Conservation (phyloP, 2,797 vertebrate genomes). For the Lophius americanus region DNA sequence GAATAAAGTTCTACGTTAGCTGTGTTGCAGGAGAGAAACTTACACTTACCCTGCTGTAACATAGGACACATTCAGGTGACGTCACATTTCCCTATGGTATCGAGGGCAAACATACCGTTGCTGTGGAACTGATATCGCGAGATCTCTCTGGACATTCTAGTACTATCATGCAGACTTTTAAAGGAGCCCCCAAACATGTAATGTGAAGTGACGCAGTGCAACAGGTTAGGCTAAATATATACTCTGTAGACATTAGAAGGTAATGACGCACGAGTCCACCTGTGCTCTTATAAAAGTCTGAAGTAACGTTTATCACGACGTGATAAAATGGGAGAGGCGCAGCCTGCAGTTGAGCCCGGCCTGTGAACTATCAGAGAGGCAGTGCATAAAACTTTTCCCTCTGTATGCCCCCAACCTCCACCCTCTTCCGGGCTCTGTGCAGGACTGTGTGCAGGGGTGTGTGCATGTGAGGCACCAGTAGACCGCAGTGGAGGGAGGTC, state of each 20-base stretch:
- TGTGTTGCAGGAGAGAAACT: too few species aligned
- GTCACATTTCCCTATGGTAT: constrained; percentile 22
- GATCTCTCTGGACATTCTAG: too few species aligned
- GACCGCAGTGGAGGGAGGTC: constrained; percentile 10
- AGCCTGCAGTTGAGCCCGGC: constrained; percentile 29
- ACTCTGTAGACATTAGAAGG: not conserved
- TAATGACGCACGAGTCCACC: not conserved
- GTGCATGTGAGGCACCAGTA: constrained; percentile 22
- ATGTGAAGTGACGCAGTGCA: not conserved
- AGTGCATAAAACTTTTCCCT: constrained; percentile 45
- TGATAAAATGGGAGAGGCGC: constrained; percentile 28
- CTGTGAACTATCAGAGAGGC: constrained; percentile 53
- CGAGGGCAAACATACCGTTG: constrained; percentile 74
- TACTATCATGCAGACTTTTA: too few species aligned
- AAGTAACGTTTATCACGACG: too few species aligned
- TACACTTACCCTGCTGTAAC: too few species aligned
- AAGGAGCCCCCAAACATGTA: accelerated
- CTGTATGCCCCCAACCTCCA: constrained; percentile 37
- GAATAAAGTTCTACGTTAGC: too few species aligned
- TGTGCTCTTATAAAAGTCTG: constrained; percentile 12
- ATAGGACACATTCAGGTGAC: too few species aligned
- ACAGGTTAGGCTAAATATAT: not conserved
- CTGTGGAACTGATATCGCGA: constrained; percentile 25
- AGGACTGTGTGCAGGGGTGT: constrained; percentile 1
- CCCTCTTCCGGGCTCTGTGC: constrained; percentile 43